These are phyloP conservation scores for Struthio camelus DNA, from an alignment of 2,113 vertebrate species.

Conservation along the genomic window DNA sequence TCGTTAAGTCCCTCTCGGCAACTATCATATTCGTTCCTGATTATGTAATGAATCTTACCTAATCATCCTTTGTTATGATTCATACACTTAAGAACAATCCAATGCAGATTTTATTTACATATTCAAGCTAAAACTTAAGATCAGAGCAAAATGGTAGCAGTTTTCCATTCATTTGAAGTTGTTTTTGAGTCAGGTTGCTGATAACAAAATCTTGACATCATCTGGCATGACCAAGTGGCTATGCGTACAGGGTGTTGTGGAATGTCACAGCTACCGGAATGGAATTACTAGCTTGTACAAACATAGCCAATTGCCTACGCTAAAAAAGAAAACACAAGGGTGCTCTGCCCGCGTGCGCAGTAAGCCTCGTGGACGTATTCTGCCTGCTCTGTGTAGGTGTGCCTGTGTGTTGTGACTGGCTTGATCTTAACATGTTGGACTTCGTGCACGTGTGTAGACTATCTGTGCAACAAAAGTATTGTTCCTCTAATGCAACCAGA, in stretches of 20 bases:
- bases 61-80: neutral
- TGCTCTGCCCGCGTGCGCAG: too few relatives aligned
- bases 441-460: too few relatives aligned
- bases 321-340: neutral
- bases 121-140: neutral
- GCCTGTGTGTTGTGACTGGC: too few relatives aligned
- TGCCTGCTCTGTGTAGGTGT: too few relatives aligned
- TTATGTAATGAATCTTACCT: neutral
- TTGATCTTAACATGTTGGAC: too few relatives aligned
- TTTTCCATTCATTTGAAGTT: neutral
- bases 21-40: neutral
- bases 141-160: neutral
- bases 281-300: neutral
- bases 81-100: neutral
- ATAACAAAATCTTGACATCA: neutral
- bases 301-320: neutral
- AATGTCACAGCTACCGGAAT: neutral
- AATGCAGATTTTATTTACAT: neutral
- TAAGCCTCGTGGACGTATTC: too few relatives aligned
- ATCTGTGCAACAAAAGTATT: too few relatives aligned
- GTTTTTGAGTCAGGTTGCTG: neutral
- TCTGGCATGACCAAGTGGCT: neutral
- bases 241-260: neutral
- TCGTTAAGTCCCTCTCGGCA: neutral
- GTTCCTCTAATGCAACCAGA: too few relatives aligned